phyloP scores from a whole-genome alignment of 2,113 vertebrate species.

The Melanostigma gelatinosum region DNA sequence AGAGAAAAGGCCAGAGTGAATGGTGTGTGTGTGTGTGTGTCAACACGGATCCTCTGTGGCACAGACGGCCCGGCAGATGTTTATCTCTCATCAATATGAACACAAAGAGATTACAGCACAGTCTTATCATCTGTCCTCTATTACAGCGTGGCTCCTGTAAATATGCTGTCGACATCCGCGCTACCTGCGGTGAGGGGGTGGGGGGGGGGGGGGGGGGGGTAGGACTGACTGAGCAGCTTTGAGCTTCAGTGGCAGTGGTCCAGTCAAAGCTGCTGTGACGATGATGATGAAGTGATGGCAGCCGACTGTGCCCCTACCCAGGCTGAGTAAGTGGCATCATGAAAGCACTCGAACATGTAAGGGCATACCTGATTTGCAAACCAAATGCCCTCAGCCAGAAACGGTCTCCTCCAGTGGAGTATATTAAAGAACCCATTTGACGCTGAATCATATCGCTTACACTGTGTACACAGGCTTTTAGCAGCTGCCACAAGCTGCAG shows the following conservation, averaged over 20 bases:
- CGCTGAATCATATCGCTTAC: conserved; percentile 27
- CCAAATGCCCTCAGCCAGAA: conserved; percentile 55
- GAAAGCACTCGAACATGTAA: conserved; percentile 65
- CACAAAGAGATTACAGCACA: conserved; percentile 61
- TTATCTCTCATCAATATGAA: conserved; percentile 58
- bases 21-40: conserved; percentile 16
- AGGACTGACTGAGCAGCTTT: conserved; percentile 17
- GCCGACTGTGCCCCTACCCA: conserved; percentile 29
- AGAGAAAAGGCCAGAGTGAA: conserved; percentile 48
- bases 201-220: background rate
- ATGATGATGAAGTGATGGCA: conserved; percentile 38
- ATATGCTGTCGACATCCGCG: conserved; percentile 25
- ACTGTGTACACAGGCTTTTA: background rate
- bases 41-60: background rate
- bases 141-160: conserved; percentile 34
- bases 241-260: conserved; percentile 35
- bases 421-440: conserved; percentile 46
- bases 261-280: conserved; percentile 33
- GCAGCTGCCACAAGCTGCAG: conserved; percentile 6
- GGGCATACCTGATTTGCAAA: conserved; percentile 69
- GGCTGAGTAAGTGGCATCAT: conserved; percentile 51
- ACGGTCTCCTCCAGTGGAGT: conserved; percentile 35
- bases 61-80: conserved; percentile 39
- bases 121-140: conserved; percentile 55
- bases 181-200: conserved; percentile 35